Evolutionary conservation across 2,113 vertebrate species (phyloP).

Genomic region (Aegithalos caudatus): DNA sequence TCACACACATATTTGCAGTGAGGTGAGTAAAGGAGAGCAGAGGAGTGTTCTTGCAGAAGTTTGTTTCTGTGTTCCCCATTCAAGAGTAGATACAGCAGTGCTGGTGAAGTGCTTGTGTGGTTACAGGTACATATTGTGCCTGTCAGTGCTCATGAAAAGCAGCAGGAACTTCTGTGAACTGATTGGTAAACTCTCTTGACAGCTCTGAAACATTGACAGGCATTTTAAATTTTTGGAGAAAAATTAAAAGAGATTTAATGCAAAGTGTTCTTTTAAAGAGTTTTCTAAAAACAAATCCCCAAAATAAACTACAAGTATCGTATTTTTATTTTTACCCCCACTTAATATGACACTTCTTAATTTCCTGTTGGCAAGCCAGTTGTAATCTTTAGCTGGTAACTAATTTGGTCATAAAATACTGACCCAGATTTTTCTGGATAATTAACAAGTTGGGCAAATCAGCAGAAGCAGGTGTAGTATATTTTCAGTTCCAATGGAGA

Average conservation of each 20-base stretch:
- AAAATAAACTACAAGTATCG: neutral
- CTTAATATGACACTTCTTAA: neutral
- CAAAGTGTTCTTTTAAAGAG: neutral
- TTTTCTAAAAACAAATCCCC: neutral
- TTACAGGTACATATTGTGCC: neutral
- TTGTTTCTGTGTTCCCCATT: neutral
- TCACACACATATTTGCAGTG: neutral
- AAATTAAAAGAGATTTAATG: neutral
- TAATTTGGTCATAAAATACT: slow-evolving; percentile 53
- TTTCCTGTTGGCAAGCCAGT: slow-evolving; percentile 48
- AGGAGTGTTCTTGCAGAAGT: neutral
- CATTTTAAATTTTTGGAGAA: neutral
- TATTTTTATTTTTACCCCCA: slow-evolving; percentile 15
- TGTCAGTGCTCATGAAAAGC: neutral
- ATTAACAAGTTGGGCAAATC: slow-evolving; percentile 51
- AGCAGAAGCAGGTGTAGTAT: slow-evolving; percentile 49
- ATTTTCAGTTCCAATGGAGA: slow-evolving; percentile 44
- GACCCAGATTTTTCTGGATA: slow-evolving; percentile 60
- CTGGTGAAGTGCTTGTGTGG: neutral
- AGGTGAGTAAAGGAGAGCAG: neutral
- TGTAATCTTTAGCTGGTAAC: slow-evolving; percentile 31
- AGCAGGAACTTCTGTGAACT: neutral
- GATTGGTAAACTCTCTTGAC: neutral
- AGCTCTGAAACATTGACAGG: neutral
- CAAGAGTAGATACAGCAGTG: neutral